Base-by-base conservation (phyloP, 2,113 vertebrate species). In the Micronycteris hirsuta region DNA sequence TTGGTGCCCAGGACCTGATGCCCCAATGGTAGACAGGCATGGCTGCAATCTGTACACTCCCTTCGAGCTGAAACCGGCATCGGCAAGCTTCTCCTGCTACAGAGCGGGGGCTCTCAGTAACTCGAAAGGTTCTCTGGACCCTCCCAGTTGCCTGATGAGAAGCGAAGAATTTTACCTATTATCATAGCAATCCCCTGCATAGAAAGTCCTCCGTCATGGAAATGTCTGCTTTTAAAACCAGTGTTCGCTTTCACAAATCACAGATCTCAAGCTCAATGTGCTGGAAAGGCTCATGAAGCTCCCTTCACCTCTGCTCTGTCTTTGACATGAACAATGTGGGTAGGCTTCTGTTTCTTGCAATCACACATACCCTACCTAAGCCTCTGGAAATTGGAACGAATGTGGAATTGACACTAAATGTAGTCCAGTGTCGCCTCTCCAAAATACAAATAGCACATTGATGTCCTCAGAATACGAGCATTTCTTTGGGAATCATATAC, bases 1-100 rank as follows among this genome's bases (percentile, higher is more conserved):
- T 89, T 76, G 47, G 70, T 15, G 87, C 95, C 95, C 82, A 84
- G 86, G 94, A 93, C 83, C 93, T 41, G 67, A 85, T 89, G 93
- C 86, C 97, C 95, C 86, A 90, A 0, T 73, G 93, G 68, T 88
- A 54, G 89, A 89, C 43, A n/a, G 36, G 9, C 56, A 31, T 61
- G 83, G 74, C 86, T 82, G 93, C 24, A n/a, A 54, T 83, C 73
- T 76, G 86, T 67, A 38, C 70, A 33, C 83, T 65, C 88, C 78
- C 33, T 31, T 68, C 36, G 81, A 68, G 54, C 49, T 80, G 67
- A 63, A 73, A 85, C 52, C 52, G 36, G 13, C 84, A 8, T 24
- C 52, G 1, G 7, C 17, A 31, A 41, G 83, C 47, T 84, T 86
- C 38, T 90, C 36, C 56, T 11, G 9, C 7, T 33, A 8, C 16